Base-by-base conservation (phyloP, 2,797 vertebrate genomes). In the Ctenopoma kingsleyae region DNA sequence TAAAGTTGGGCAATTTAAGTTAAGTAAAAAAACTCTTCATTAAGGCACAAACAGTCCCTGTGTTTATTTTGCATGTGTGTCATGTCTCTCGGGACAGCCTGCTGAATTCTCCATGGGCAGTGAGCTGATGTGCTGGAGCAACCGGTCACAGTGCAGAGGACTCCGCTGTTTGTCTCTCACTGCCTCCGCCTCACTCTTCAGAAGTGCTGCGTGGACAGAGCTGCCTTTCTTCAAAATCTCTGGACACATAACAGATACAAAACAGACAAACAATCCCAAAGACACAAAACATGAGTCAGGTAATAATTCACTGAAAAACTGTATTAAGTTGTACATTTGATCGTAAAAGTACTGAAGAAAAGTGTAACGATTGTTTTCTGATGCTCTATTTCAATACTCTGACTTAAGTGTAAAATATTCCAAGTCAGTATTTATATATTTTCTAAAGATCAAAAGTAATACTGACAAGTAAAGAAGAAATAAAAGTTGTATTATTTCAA, bases 221-320 rank as follows among this genome's bases (percentile, higher is more conserved):
- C 96, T 93, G 71, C 94, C 95, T 44, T 91, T 92, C 86, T 96
- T 97, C 73, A 99, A 92, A 71, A 96, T 91, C 40, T 96, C 98
- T 99, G 92, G 8, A 40, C 35, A 47, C 7, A 57, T 8, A 67
- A 19, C 15, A 27, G 15, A 17, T 38, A 43, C 27, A 53, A 4
- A 17, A 25, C 6, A 51, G 12, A 38, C 2, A 43, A 1, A 30
- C 3, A 8, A 61, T 6, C n/a, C n/a, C n/a, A n/a, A n/a, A n/a
- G n/a, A n/a, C n/a, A n/a, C n/a, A n/a, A n/a, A n/a, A n/a, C n/a
- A n/a, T n/a, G n/a, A n/a, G n/a, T n/a, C n/a, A n/a, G n/a, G n/a
- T n/a, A n/a, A n/a, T 19, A 12, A n/a, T 1, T 23, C 20, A 20
- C 30, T 53, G 17, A 27, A 65, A 48, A 16, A 22, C 22, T n/a